phyloP scores from a whole-genome alignment of 2,888 invertebrate genomes.

The Rhingia rostrata region DNA sequence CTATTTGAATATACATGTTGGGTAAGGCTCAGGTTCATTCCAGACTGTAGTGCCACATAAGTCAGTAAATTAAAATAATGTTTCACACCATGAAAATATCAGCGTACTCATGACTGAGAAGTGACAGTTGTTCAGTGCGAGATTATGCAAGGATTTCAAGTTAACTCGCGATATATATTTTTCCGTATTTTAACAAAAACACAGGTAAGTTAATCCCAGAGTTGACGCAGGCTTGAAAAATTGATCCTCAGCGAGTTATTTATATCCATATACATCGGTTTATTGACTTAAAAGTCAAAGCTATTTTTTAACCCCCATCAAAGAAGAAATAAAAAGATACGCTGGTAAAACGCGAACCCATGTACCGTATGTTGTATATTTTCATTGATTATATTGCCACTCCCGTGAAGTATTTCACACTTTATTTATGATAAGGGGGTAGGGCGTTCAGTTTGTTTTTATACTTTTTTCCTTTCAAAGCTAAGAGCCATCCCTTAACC shows the following conservation, averaged over 20 bases:
- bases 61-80: too few relatives aligned
- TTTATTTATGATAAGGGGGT: slow-evolving; percentile 25
- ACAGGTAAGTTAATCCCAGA: too few relatives aligned
- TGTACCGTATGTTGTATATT: not conserved
- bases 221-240: too few relatives aligned
- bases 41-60: too few relatives aligned
- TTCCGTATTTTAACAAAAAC: too few relatives aligned
- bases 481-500: slow-evolving; percentile 41
- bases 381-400: slow-evolving; percentile 37
- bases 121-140: too few relatives aligned
- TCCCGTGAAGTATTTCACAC: slow-evolving; percentile 31
- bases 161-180: too few relatives aligned
- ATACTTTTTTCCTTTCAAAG: slow-evolving; percentile 9
- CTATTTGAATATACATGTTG: too few relatives aligned
- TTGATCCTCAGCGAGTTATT: not conserved
- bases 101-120: too few relatives aligned
- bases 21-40: too few relatives aligned
- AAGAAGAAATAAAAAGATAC: not conserved
- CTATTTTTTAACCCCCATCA: not conserved
- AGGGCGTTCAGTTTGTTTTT: slow-evolving; percentile 9
- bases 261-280: not conserved
- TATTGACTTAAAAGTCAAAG: not conserved
- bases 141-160: too few relatives aligned
- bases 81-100: too few relatives aligned
- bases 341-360: not conserved